Evolutionary conservation across 2,113 vertebrate genomes (phyloP).

Genomic region (Recurvirostra avosetta): DNA sequence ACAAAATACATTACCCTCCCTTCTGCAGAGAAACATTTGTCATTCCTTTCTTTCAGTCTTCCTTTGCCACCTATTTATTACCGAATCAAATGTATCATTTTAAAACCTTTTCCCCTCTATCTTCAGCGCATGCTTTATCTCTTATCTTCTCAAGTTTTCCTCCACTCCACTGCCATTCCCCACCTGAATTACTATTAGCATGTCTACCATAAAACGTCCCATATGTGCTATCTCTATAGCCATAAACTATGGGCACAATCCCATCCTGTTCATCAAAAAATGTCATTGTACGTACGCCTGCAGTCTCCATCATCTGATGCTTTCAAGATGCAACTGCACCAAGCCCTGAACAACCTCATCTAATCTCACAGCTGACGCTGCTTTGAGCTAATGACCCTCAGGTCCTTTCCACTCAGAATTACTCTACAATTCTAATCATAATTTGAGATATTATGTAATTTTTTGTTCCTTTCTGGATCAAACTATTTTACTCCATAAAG

Average conservation of each 20-base stretch:
- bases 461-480: neutral
- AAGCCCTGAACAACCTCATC: neutral
- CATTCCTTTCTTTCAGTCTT: neutral
- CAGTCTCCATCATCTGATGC: accelerated
- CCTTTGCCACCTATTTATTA: neutral
- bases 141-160: neutral
- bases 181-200: neutral
- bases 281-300: accelerated
- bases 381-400: neutral
- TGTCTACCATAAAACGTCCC: neutral
- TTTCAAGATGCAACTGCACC: neutral
- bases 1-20: neutral
- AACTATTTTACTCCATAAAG: neutral
- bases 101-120: neutral
- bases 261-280: neutral
- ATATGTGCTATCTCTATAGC: neutral
- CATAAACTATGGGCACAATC: neutral
- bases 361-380: neutral
- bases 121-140: neutral
- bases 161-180: neutral
- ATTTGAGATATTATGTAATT: neutral
- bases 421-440: neutral
- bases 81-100: neutral
- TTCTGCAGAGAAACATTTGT: neutral
- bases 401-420: neutral